These are phyloP conservation scores for Sylvicola fuscatus DNA, from an alignment of 2,888 invertebrate species.

Conservation along the genomic window DNA sequence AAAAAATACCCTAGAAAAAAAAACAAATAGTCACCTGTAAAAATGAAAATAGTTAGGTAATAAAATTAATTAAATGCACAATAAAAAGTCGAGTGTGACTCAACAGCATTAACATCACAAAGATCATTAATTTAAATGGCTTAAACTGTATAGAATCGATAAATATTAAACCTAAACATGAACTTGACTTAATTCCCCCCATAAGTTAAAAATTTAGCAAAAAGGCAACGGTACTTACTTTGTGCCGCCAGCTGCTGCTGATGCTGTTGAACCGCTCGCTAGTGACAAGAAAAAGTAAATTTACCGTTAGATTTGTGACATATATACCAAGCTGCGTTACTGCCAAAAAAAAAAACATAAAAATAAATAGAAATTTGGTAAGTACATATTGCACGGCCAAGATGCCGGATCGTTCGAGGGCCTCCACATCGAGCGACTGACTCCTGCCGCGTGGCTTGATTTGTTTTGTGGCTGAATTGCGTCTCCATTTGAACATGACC, in stretches of 20 bases:
- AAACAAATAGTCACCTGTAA: too few species aligned
- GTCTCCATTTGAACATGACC: constrained; percentile 4
- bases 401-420: constrained; percentile 20
- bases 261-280: constrained; percentile 46
- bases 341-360: constrained; percentile 1
- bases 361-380: too few species aligned
- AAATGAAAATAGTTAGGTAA: too few species aligned
- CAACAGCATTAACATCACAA: too few species aligned
- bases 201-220: neutral
- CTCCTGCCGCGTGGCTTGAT: constrained; percentile 18
- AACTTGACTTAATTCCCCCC: constrained; percentile 1
- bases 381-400: constrained; percentile 19
- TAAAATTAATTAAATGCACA: too few species aligned
- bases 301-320: constrained; percentile 5
- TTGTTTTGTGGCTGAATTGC: neutral
- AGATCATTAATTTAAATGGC: too few species aligned
- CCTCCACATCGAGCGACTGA: constrained; percentile 24
- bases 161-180: neutral
- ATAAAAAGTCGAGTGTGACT: too few species aligned
- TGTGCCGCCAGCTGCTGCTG: constrained; percentile 37
- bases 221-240: constrained; percentile 22
- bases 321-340: neutral
- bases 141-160: neutral
- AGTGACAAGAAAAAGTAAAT: constrained; percentile 27
- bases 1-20: too few species aligned